Evolutionary conservation across 2,113 vertebrate species (phyloP).

Genomic region (Dendrocopos noguchii): DNA sequence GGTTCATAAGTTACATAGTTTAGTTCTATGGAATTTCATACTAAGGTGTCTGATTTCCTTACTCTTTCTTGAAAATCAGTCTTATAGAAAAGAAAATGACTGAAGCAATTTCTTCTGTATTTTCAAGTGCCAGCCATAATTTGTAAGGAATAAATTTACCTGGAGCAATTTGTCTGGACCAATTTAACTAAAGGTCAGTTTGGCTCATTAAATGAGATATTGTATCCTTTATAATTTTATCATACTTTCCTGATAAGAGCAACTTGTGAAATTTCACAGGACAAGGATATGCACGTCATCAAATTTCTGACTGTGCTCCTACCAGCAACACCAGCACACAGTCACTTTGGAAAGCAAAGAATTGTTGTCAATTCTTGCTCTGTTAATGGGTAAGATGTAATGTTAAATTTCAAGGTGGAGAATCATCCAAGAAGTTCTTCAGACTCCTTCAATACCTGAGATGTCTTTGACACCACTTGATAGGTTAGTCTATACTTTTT

Average conservation of each 20-base stretch:
- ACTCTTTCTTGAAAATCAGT: neutral
- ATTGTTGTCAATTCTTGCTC: neutral
- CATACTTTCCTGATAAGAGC: neutral
- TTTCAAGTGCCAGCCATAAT: neutral
- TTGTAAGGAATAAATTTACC: neutral
- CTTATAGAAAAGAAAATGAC: neutral
- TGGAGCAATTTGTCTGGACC: neutral
- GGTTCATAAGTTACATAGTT: neutral
- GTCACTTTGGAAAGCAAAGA: constrained; percentile 13
- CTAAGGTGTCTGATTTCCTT: neutral
- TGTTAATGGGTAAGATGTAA: constrained; percentile 37
- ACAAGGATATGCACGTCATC: neutral
- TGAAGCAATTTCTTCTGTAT: neutral
- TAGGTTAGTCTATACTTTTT: constrained; percentile 2
- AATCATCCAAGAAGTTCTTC: constrained; percentile 21
- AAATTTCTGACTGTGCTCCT: neutral
- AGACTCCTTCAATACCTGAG: neutral
- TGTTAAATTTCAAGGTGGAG: constrained; percentile 59
- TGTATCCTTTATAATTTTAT: neutral
- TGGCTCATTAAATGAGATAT: neutral
- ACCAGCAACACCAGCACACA: neutral
- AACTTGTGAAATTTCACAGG: neutral
- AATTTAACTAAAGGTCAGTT: neutral
- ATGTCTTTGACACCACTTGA: constrained; percentile 14
- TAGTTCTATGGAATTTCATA: neutral